phyloP scores from a whole-genome alignment of 2,888 invertebrate species.

The Stenichneumon culpator region DNA sequence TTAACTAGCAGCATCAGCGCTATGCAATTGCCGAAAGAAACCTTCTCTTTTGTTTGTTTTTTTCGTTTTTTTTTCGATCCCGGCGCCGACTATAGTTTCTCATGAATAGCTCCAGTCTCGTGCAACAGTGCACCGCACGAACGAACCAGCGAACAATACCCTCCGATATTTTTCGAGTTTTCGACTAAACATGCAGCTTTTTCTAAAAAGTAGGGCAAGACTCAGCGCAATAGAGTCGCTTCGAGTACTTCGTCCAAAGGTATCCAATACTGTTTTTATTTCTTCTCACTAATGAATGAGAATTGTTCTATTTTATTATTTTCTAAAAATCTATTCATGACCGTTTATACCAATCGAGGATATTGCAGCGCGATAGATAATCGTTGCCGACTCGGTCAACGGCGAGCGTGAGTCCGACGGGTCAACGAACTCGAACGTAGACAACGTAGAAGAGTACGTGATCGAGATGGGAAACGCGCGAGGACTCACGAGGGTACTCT shows the following conservation, averaged over 20 bases:
- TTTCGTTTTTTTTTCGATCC: neutral
- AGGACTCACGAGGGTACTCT: constrained; percentile 34
- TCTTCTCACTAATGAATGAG: neutral
- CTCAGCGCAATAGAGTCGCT: neutral
- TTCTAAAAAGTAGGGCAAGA: neutral
- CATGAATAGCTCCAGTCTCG: neutral
- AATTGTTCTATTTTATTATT: neutral
- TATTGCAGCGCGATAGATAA: neutral
- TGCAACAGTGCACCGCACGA: neutral
- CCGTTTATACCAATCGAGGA: neutral
- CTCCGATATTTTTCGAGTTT: neutral
- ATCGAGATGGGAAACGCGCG: constrained; percentile 6
- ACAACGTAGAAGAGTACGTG: constrained; percentile 13
- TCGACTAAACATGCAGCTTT: neutral
- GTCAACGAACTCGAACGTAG: constrained; percentile 27
- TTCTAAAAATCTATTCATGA: neutral
- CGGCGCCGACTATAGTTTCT: neutral
- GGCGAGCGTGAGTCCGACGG: neutral
- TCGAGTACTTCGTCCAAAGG: neutral
- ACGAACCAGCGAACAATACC: neutral
- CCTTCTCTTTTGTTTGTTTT: too few relatives aligned
- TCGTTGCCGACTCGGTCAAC: neutral
- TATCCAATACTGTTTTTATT: neutral
- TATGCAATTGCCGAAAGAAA: neutral
- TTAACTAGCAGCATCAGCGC: neutral